Evolutionary conservation across 2,888 invertebrate genomes (phyloP).

Genomic region (Heliconius erato): DNA sequence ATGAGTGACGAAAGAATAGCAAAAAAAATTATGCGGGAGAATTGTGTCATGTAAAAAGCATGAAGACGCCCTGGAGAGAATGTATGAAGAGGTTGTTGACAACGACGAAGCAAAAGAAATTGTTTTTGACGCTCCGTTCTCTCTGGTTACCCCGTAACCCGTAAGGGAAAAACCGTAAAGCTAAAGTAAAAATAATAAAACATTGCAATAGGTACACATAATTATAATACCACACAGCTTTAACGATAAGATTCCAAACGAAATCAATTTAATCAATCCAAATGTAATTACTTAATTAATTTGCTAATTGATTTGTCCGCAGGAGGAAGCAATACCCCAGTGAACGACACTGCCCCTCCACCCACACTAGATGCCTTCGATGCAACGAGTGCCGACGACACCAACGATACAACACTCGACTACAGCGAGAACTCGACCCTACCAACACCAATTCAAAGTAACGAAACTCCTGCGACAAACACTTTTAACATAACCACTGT

Average conservation of each 20-base stretch:
- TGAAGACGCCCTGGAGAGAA: too few species aligned
- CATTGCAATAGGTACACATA: background rate
- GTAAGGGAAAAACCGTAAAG: too few species aligned
- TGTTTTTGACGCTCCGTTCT: too few species aligned
- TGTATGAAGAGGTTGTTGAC: too few species aligned
- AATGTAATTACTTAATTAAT: constrained; percentile 18
- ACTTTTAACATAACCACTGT: constrained; percentile 44
- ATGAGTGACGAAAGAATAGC: too few species aligned
- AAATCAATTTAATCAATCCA: background rate
- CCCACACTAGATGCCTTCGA: constrained; percentile 56
- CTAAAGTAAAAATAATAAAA: background rate
- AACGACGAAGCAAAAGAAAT: too few species aligned
- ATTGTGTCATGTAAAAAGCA: too few species aligned
- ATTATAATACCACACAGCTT: background rate
- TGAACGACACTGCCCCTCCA: constrained; percentile 63
- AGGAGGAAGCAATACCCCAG: constrained; percentile 83
- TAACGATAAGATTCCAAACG: background rate
- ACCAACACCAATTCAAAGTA: constrained; percentile 47
- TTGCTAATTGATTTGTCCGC: constrained; percentile 54
- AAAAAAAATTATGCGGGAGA: too few species aligned
- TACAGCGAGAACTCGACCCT: constrained; percentile 48
- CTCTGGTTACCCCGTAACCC: too few species aligned
- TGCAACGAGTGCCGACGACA: constrained; percentile 54
- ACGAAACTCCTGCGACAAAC: constrained; percentile 48
- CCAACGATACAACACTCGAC: constrained; percentile 43